Percentiles rank a stretch among this genome's conserved stretches.
Evolutionary conservation across 92 coral and sea anemone species (phyloP).

Genomic region (Porites evermanni): DNA sequence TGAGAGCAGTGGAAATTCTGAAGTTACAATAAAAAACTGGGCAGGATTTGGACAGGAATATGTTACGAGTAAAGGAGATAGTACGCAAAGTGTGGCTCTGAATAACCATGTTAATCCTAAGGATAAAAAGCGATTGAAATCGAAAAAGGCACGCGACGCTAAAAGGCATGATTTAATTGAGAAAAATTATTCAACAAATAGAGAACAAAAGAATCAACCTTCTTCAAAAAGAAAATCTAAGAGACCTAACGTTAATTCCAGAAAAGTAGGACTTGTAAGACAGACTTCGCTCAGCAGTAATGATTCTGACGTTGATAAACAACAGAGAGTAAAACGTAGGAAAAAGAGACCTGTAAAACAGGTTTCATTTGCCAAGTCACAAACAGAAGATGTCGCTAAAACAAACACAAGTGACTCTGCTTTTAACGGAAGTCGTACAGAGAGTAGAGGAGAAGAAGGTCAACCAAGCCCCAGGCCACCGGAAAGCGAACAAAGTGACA

Average conservation of each 20-base stretch:
- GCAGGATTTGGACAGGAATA: slow-evolving; percentile 20
- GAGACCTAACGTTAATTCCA: not conserved
- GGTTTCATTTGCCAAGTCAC: slow-evolving; percentile 24
- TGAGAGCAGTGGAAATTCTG: slow-evolving; percentile 48
- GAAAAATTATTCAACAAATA: not conserved
- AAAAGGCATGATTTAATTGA: slow-evolving; percentile 3
- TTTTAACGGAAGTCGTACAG: slow-evolving; percentile 45
- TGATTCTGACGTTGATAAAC: not conserved
- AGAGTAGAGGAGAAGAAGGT: slow-evolving; percentile 24
- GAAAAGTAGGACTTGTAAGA: not conserved
- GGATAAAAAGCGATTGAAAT: slow-evolving; percentile 29
- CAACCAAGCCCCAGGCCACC: slow-evolving; percentile 52
- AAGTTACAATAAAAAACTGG: slow-evolving; percentile 62
- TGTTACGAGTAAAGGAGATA: slow-evolving; percentile 29
- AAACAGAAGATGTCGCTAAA: slow-evolving; percentile 7
- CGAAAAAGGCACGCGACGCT: slow-evolving; percentile 44
- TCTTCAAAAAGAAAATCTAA: not conserved
- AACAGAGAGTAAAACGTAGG: not conserved
- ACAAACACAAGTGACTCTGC: slow-evolving; percentile 48
- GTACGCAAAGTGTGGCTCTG: not conserved
- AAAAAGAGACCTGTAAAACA: slow-evolving; percentile 42
- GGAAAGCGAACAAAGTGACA: slow-evolving; percentile 56
- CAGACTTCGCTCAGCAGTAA: slow-evolving; percentile 23
- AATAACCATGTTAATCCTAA: not conserved
- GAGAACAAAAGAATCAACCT: not conserved